Evolutionary conservation across 2,113 vertebrate genomes (phyloP).

Genomic region (Emydocephalus ijimae): DNA sequence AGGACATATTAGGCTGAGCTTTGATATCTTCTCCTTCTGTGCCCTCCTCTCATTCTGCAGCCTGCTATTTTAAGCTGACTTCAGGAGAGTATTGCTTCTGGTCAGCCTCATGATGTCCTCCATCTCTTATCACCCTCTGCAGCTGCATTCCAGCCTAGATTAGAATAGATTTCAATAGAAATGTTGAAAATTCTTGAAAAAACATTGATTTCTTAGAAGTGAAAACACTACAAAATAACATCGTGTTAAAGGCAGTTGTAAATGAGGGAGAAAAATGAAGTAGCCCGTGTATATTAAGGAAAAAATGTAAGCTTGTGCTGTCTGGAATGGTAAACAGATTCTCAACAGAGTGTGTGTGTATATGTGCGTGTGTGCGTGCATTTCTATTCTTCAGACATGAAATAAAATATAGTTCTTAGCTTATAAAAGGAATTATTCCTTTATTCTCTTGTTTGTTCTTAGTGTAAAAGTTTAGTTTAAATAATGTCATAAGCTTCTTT

Average conservation of each 20-base stretch:
- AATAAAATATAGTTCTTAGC: neutral
- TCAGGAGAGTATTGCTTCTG: neutral
- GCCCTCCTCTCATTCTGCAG: neutral
- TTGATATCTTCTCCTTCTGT: neutral
- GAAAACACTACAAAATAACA: neutral
- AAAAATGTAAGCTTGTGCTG: neutral
- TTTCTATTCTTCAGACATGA: slow-evolving; percentile 25
- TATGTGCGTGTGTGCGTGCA: too few relatives aligned
- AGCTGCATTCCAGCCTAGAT: neutral
- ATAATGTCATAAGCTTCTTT: neutral
- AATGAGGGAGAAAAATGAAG: neutral
- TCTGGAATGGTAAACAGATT: neutral
- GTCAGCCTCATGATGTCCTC: neutral
- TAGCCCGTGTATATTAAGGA: neutral
- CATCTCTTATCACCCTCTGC: neutral
- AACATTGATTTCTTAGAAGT: neutral
- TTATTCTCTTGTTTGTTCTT: neutral
- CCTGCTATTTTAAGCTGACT: neutral
- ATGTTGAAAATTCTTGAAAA: neutral
- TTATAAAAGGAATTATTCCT: neutral
- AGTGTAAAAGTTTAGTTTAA: neutral
- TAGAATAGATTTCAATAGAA: neutral
- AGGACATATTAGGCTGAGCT: neutral
- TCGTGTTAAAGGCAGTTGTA: neutral
- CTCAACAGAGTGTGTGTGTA: neutral